These are phyloP conservation scores for Bombus pyrosoma DNA, from an alignment of 1,140 invertebrate genomes.

Conservation along the genomic window DNA sequence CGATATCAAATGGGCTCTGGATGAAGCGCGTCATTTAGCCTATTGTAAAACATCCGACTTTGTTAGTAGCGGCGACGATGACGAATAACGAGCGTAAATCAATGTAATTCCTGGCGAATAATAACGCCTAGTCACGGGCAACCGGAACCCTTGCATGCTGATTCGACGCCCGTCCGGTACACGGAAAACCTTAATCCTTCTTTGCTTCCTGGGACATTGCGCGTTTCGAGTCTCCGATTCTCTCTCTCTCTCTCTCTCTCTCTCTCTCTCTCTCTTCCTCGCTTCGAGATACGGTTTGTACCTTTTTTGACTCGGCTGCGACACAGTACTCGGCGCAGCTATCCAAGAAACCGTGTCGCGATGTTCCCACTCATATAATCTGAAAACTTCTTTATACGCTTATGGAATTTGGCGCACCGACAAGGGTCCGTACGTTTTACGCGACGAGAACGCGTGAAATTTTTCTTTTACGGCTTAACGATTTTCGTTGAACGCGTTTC, in stretches of 20 bases:
- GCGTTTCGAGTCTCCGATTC: not conserved
- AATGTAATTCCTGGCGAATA: constrained; percentile 42
- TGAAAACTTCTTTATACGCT: not conserved
- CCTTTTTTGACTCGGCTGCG: not conserved
- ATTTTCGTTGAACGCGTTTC: not conserved
- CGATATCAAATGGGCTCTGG: not conserved
- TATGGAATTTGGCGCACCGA: not conserved
- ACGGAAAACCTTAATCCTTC: constrained; percentile 40
- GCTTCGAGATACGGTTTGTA: not conserved
- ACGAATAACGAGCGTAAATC: constrained; percentile 51
- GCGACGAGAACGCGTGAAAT: not conserved
- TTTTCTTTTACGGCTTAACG: not conserved
- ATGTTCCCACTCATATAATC: not conserved
- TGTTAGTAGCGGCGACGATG: constrained; percentile 44
- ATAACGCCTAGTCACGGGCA: not conserved
- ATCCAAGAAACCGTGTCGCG: not conserved
- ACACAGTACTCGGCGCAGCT: not conserved
- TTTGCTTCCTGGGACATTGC: constrained; percentile 30
- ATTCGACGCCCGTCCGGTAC: constrained; percentile 22
- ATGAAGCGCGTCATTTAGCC: constrained; percentile 43
- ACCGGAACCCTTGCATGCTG: constrained; percentile 25
- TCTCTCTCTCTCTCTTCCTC: too few species aligned
- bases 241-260: not conserved
- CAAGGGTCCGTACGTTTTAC: not conserved
- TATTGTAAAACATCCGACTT: constrained; percentile 49